Percentiles rank a stretch among this genome's conserved stretches.
Conservation (phyloP, 2,113 vertebrate genomes). For the Engraulis encrasicolus region DNA sequence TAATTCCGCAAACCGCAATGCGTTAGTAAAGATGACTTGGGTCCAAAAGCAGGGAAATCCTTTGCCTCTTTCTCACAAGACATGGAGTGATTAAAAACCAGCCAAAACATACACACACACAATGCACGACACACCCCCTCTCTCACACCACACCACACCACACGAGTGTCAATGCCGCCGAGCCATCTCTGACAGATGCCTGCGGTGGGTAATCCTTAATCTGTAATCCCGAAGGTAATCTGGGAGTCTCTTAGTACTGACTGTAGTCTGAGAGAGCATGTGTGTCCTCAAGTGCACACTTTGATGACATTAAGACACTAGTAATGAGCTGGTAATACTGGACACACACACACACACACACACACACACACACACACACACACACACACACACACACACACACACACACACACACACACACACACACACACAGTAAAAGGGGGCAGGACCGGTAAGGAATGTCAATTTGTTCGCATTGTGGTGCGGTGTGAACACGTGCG, state of each 20-base stretch:
- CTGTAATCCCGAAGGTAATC: constrained; percentile 11
- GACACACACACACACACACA: background rate
- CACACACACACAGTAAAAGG: background rate
- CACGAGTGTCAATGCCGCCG: background rate
- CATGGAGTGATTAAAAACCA: background rate
- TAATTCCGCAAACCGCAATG: too few species aligned
- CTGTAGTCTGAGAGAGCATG: background rate
- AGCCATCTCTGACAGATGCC: constrained; percentile 18
- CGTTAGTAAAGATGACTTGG: too few species aligned
- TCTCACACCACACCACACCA: too few species aligned
- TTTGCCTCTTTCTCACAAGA: background rate
- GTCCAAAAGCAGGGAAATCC: background rate
- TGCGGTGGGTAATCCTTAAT: background rate
- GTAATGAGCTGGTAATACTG: background rate
- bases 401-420: background rate
- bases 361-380: background rate
- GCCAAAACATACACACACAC: background rate
- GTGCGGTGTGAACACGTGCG: background rate
- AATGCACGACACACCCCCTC: too few species aligned
- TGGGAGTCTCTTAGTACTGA: background rate
- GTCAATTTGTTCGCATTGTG: background rate
- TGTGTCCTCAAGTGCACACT: background rate
- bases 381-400: background rate
- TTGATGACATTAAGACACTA: background rate
- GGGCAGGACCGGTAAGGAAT: background rate